Percentiles rank a stretch among this genome's conserved stretches.
Conservation (phyloP, 2,888 invertebrate genomes). For the Hemistola chrysoprasaria region DNA sequence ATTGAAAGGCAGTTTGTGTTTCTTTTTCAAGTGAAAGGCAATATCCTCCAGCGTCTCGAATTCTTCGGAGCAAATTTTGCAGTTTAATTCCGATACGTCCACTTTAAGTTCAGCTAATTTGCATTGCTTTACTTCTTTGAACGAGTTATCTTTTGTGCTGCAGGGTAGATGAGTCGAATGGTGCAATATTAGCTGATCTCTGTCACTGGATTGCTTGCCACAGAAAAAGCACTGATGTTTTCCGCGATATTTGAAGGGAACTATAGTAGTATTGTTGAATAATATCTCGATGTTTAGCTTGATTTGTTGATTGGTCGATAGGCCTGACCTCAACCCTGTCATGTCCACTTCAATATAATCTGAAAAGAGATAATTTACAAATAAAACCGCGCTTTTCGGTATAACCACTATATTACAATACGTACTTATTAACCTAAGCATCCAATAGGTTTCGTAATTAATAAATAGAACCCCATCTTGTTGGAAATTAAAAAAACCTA, state of each 20-base stretch:
- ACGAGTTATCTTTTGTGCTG: slow-evolving; percentile 47
- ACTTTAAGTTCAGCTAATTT: slow-evolving; percentile 62
- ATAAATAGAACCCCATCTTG: too few relatives aligned
- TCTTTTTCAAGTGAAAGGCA: slow-evolving; percentile 43
- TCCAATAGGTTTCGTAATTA: too few relatives aligned
- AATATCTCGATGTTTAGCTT: slow-evolving; percentile 55
- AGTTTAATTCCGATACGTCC: slow-evolving; percentile 58
- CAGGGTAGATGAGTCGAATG: slow-evolving; percentile 54
- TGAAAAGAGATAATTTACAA: slow-evolving; percentile 62
- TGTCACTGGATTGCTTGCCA: slow-evolving; percentile 46
- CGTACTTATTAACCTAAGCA: too few relatives aligned
- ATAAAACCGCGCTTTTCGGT: slow-evolving; percentile 4
- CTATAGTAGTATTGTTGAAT: slow-evolving; percentile 66
- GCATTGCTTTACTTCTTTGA: slow-evolving; percentile 50
- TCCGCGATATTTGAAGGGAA: slow-evolving; percentile 69
- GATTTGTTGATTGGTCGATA: slow-evolving; percentile 37
- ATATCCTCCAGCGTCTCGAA: slow-evolving; percentile 31
- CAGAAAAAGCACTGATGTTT: slow-evolving; percentile 70
- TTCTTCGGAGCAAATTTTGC: slow-evolving; percentile 47
- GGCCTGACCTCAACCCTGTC: slow-evolving; percentile 43
- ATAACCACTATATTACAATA: too few relatives aligned
- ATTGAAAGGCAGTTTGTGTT: slow-evolving; percentile 52
- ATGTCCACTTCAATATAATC: slow-evolving; percentile 40
- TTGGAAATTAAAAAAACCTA: too few relatives aligned
- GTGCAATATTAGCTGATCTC: slow-evolving; percentile 48